A percentile compares a stretch with the other conserved stretches of the same genome.
These are phyloP conservation scores for Perca schrenkii DNA, from an alignment of 2,113 vertebrate species.

Conservation along the genomic window DNA sequence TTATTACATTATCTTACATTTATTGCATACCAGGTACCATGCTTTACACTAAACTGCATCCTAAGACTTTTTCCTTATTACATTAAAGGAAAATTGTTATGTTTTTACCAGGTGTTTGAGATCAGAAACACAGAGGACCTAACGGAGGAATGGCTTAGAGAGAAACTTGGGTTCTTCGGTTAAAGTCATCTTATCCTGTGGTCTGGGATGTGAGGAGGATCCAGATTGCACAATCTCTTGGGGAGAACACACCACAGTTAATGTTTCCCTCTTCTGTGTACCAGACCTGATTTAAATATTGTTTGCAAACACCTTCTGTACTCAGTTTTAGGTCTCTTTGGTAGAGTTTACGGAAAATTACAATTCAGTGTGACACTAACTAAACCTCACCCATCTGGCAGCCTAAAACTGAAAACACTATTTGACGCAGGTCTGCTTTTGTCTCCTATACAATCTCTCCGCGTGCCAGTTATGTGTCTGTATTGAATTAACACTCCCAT, in stretches of 20 bases:
- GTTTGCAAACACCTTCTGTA: conserved; percentile 15
- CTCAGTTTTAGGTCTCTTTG: conserved; percentile 34
- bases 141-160: conserved; percentile 96
- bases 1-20: too few species aligned
- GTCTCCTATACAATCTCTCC: conserved; percentile 49
- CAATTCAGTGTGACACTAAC: conserved; percentile 4
- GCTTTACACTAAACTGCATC: conserved; percentile 2
- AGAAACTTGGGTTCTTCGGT: conserved; percentile 96
- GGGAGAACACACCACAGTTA: conserved; percentile 59
- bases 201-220: conserved; percentile 44
- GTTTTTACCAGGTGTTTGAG: conserved; percentile 93
- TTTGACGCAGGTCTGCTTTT: conserved; percentile 58
- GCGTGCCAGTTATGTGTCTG: conserved; percentile 69
- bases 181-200: conserved; percentile 68
- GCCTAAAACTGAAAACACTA: conserved; percentile 40
- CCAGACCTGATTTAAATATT: conserved; percentile 63
- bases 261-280: conserved; percentile 55
- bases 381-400: conserved; percentile 23
- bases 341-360: not conserved
- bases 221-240: conserved; percentile 62
- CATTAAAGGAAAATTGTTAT: conserved; percentile 6
- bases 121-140: conserved; percentile 98
- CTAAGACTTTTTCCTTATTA: not conserved
- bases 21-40: not conserved
- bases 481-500: conserved; percentile 54